Conservation (phyloP, 2,797 vertebrate species). For the Centroberyx gerrardi region DNA sequence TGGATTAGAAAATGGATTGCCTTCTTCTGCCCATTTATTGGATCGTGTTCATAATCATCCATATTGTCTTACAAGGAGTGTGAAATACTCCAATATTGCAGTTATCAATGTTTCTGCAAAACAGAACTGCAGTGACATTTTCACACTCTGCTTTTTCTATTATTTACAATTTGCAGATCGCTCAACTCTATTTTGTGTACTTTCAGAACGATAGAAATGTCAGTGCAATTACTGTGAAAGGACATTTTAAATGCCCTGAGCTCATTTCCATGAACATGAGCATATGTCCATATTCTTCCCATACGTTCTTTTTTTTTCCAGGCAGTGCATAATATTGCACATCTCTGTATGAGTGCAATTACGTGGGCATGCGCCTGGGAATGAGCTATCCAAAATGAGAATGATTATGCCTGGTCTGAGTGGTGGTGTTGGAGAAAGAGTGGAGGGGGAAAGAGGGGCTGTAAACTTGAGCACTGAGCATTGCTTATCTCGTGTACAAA, state of each 20-base stretch:
- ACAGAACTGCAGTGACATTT: neutral
- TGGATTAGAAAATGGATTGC: neutral
- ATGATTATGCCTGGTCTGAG: constrained; percentile 52
- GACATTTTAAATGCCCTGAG: constrained; percentile 47
- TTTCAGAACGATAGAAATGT: constrained; percentile 42
- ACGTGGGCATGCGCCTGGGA: constrained; percentile 46
- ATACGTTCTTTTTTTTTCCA: constrained; percentile 43
- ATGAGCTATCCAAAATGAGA: constrained; percentile 51
- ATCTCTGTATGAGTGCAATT: constrained; percentile 54
- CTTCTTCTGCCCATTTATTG: neutral
- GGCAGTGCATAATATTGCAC: constrained; percentile 54
- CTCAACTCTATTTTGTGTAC: constrained; percentile 32
- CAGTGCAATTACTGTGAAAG: constrained; percentile 42
- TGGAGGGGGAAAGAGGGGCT: constrained; percentile 25
- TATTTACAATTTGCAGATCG: constrained; percentile 21
- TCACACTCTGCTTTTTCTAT: constrained; percentile 17
- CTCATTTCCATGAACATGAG: constrained; percentile 30
- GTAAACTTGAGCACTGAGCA: constrained; percentile 60
- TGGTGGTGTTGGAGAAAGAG: constrained; percentile 46
- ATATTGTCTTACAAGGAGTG: neutral
- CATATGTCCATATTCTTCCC: constrained; percentile 43
- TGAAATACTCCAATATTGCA: neutral
- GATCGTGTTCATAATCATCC: neutral
- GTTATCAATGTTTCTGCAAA: neutral
- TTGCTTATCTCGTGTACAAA: constrained; percentile 48